Evolutionary conservation across 2,797 vertebrate genomes (phyloP), one percentile per base, ranked within the genome.

Genomic region (Toxotes lorentzi): DNA sequence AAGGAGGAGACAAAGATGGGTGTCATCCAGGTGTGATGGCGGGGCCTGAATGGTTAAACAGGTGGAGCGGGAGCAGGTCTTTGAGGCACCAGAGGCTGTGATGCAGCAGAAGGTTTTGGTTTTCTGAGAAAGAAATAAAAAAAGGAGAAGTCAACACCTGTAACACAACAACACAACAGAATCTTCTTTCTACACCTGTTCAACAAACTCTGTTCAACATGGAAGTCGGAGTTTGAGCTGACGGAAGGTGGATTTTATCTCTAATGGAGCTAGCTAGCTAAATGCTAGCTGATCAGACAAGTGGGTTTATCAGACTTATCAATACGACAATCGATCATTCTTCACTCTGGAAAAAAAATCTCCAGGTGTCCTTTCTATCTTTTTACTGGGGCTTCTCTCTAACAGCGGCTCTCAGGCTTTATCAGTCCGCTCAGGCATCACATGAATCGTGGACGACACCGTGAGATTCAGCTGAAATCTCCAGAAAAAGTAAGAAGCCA

Each of bases 41-140:
- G 4, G n/a, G 48, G 40, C 73, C 70, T 73, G 58, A 74, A 78
- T 82, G 77, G 91, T 88, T 95, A 95, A 67, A 95, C 84, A 4
- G 95, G 95, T 4, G 95, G 95, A 8, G 90, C 83, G 1, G 95
- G 95, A 53, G 95, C 93, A 4, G 94, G 85, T 95, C 95, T 94
- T 86, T 94, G 95, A 94, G 95, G 95, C 92, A 95, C 83, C 69
- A 91, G 82, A 83, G 92, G 92, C 56, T 95, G 93, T 21, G 88
- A 83, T 34, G 83, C 81, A 86, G 92, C 81, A 76, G 87, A 79
- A 21, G 91, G 90, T 88, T 93, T 93, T 0, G 90, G 91, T 83
- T 95, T 95, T 24, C 95, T 95, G 79, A 62, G 14, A 51, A 17
- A 51, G n/a, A 61, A 21, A 68, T 0, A 65, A 40, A 34, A 30